Percentiles rank a stretch among this genome's conserved stretches.
Conservation (phyloP, 35 echinoderm and acorn worm genomes). For the Lytechinus variegatus region DNA sequence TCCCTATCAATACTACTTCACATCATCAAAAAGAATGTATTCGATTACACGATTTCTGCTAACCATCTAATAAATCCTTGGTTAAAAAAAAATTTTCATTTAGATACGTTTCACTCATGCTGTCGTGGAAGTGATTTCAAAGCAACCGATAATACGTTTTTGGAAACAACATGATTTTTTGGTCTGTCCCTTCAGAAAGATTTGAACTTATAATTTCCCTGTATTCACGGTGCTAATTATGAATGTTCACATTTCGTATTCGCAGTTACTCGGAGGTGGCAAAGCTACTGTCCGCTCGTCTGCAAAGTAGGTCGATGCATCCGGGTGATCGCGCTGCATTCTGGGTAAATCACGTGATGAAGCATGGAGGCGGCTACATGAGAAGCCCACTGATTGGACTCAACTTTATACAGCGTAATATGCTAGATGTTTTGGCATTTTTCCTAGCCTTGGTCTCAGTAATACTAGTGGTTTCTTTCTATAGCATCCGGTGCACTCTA, state of each 20-base stretch:
- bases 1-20: too few species aligned
- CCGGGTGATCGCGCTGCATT: conserved; percentile 44
- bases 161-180: too few species aligned
- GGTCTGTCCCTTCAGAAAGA: too few species aligned
- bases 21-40: too few species aligned
- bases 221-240: not conserved
- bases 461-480: conserved; percentile 9
- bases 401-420: conserved; percentile 45
- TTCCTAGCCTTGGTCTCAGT: not conserved
- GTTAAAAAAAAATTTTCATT: too few species aligned
- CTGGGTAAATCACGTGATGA: conserved; percentile 46
- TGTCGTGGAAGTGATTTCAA: too few species aligned
- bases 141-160: too few species aligned
- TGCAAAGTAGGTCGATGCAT: conserved; percentile 33
- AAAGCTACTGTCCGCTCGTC: conserved; percentile 24
- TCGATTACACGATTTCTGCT: too few species aligned
- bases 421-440: conserved; percentile 55
- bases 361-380: conserved; percentile 59
- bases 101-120: too few species aligned
- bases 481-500: not conserved
- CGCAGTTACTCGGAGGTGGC: conserved; percentile 41
- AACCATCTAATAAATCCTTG: too few species aligned
- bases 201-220: too few species aligned
- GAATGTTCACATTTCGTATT: not conserved
- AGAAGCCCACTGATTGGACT: conserved; percentile 51